Evolutionary conservation across 2,113 vertebrate species (phyloP), one percentile per base, ranked within the genome.

Genomic region (Otocyon megalotis): DNA sequence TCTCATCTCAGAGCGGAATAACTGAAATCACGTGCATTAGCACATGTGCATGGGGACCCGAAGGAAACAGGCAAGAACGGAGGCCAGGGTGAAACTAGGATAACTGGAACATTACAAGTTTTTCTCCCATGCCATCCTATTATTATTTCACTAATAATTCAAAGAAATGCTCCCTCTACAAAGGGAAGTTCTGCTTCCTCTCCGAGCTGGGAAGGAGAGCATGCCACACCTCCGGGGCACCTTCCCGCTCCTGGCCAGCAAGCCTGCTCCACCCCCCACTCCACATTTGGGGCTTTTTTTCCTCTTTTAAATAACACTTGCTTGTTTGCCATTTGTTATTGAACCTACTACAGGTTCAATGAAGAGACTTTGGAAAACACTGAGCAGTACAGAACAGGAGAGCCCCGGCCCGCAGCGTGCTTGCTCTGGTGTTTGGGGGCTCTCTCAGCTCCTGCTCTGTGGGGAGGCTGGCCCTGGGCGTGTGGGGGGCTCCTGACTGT

Each of bases 341-440:
- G 65, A 88, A 19, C 58, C 22, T 19, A 80, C 53, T 5, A 5
- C 15, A 1, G 2, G 13, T 17, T 63, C n/a, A 2, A 20, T 14
- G 63, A 62, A 48, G 91, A 58, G 28, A 79, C 35, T 32, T 2
- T 69, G 32, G 90, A 54, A 82, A 69, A 37, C 14, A 32, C 3
- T 37, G 22, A 26, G 11, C 74, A 60, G 76, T 5, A 35, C 9
- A 2, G 37, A 10, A 74, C 8, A 24, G 65, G 69, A 16, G 3
- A 53, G 32, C n/a, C 24, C 14, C 48, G 3, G 1, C 15, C 63
- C 7, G 19, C 6, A 3, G 1, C 0, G n/a, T 1, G 2, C 48
- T n/a, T 4, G 16, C 58, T 32, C 15, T 8, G 13, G 8, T 13
- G 43, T 1, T 26, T 0, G 37, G 53, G 43, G 43, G 43, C 43